Evolutionary conservation across 1,140 invertebrate genomes (phyloP), one percentile per base, ranked within the genome.

Genomic region (Stegodyphus mimosarum): DNA sequence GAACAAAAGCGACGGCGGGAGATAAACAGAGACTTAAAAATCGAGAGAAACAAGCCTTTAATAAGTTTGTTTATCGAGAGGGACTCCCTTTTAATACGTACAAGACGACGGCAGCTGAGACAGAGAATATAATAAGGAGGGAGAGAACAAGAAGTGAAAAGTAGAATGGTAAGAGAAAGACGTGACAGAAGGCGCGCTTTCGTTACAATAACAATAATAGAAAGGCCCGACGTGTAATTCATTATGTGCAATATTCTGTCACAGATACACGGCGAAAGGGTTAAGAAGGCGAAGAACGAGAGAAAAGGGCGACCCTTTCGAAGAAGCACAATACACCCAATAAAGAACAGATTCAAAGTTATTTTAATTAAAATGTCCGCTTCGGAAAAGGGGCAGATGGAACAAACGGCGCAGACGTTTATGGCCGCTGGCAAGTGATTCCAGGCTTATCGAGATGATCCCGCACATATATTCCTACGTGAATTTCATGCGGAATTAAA

Each of bases 291-390:
- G 33, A 33, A 33, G 33, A 33, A 33, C 33, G 33, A 33, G 33
- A 33, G 33, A 33, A n/a, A 52, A 48, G 67, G 69, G 52, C 9
- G 55, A 9, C 15, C 55, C 15, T 60, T 60, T 67, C 70, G 80
- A 83, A 83, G 80, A 83, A 72, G 11, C 18, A 80, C 52, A 71
- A 69, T 69, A 60, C 63, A n/a, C 49, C 33, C 71, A 66, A 83
- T 83, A 74, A 83, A 83, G 80, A 83, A 83, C 80, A 55, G 80
- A 83, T 83, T 83, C 60, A 52, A 49, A 17, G 80, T 18, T 81
- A 81, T 74, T 83, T 83, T 83, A 83, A 83, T 83, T 83, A 83
- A 83, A 83, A 83, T 74, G 80, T 74, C 80, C 55, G 55, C 15
- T 60, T 60, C 15, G 55, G 15, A 60, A 77, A 48, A 60, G 64